A percentile compares a stretch with the other conserved stretches of the same genome.
These are phyloP conservation scores for Netta rufina DNA, from an alignment of 2,797 vertebrate species.

Conservation along the genomic window DNA sequence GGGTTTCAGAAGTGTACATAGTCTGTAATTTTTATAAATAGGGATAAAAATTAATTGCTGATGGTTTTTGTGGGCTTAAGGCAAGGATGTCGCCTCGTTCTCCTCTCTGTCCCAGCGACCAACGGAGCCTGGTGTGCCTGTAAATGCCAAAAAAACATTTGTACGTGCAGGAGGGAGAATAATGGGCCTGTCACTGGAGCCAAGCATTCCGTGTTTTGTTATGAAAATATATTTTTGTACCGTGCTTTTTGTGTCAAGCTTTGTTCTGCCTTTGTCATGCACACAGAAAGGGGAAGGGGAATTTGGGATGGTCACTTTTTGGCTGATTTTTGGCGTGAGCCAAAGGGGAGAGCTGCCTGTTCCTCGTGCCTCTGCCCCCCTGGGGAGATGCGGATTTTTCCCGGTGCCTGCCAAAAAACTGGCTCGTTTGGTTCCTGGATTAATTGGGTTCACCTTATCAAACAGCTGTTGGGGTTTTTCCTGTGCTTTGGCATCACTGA, in stretches of 20 bases:
- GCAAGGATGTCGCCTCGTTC: neutral
- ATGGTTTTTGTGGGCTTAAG: neutral
- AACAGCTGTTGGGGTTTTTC: rapidly evolving
- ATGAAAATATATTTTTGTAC: neutral
- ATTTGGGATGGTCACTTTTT: neutral
- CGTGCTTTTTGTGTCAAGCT: neutral
- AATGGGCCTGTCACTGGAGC: neutral
- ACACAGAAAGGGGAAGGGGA: too few relatives aligned
- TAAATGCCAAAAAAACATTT: neutral
- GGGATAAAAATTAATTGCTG: neutral
- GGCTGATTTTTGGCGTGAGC: neutral
- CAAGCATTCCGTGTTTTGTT: neutral
- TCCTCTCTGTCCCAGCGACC: neutral
- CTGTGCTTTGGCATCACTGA: neutral
- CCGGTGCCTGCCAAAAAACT: neutral
- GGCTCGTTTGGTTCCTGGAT: neutral
- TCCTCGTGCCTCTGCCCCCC: too few relatives aligned
- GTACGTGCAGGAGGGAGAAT: rapidly evolving
- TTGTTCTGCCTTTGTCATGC: too few relatives aligned
- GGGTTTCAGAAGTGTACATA: rapidly evolving
- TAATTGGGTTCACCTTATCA: neutral
- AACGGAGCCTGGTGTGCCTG: too few relatives aligned
- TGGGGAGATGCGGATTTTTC: neutral
- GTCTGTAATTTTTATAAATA: neutral
- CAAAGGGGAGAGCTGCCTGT: neutral